Base-by-base conservation (phyloP, 2,888 invertebrate genomes). In the Philopedon plagiatum region DNA sequence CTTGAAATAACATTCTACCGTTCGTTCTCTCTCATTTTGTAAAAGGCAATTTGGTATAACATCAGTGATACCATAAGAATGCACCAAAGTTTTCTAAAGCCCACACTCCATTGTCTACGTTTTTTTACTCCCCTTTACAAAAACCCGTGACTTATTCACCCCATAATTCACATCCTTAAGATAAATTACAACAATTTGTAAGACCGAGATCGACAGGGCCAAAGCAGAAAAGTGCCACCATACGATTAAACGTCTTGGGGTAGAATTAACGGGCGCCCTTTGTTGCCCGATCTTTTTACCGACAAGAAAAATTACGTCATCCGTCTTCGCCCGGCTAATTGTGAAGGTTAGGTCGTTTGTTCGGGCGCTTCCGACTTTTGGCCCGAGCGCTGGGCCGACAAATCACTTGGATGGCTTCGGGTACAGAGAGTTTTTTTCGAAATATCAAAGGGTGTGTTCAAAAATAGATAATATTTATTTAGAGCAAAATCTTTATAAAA, bases 301-400 rank as follows among this genome's bases (percentile, higher is more conserved):
- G 76, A 73, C 72, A 76, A 80, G 79, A 79, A 81, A 78, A 80
- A 79, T 79, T 74, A 77, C 76, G 63, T 76, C 80, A 84, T 84
- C 81, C 81, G 83, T 84, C 83, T 82, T 79, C 76, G 74, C 78
- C 75, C 79, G 80, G 81, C 82, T 83, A 84, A 84, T 84, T 84
- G 82, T 81, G 77, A 78, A 80, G 80, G 77, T 70, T 73, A 65
- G 78, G 76, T 76, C 78, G 76, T 78, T 80, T 79, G 79, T 78
- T 79, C 77, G 75, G 74, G 77, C 75, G 76, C 76, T 76, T 76
- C 74, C 75, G 79, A 79, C 79, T 78, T 77, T 75, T 76, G 72
- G 75, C 73, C 76, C 75, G 74, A 76, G 71, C 77, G 74, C 73
- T 26, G 39, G 41, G 75, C 66, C 76, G 49, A 77, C 77, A 76